Conservation (phyloP, 1,140 invertebrate species). For the Saccostrea echinata region DNA sequence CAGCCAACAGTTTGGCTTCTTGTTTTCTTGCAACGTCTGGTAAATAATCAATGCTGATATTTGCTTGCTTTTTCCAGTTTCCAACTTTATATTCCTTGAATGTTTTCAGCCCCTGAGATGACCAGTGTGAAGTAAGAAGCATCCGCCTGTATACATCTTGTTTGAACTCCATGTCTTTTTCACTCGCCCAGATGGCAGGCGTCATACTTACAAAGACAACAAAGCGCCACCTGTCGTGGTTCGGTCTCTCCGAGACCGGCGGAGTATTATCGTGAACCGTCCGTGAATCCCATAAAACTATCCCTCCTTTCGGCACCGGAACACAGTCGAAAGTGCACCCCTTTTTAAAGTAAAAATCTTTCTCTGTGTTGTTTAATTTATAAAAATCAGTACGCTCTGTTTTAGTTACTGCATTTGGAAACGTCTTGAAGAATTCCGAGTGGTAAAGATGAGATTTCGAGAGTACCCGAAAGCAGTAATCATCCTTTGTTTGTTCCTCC, state of each 20-base stretch:
- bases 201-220: slow-evolving; percentile 74
- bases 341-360: slow-evolving; percentile 59
- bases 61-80: slow-evolving; percentile 39
- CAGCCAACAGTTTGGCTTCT: slow-evolving; percentile 60
- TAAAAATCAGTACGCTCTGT: slow-evolving; percentile 53
- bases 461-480: slow-evolving; percentile 66
- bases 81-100: slow-evolving; percentile 59
- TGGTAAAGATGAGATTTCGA: slow-evolving; percentile 62
- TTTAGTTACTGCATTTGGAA: slow-evolving; percentile 49
- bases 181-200: slow-evolving; percentile 68
- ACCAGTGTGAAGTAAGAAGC: slow-evolving; percentile 70
- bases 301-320: slow-evolving; percentile 72
- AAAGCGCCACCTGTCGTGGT: slow-evolving; percentile 71
- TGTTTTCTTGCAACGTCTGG: slow-evolving; percentile 56
- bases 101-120: slow-evolving; percentile 62
- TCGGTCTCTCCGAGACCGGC: slow-evolving; percentile 58
- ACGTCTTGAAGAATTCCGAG: slow-evolving; percentile 59
- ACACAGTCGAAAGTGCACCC: slow-evolving; percentile 62
- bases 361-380: slow-evolving; percentile 47
- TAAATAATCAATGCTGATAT: slow-evolving; percentile 47
- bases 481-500: slow-evolving; percentile 64
- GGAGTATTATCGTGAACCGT: slow-evolving; percentile 67
- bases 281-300: slow-evolving; percentile 74
- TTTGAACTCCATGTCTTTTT: slow-evolving; percentile 60
- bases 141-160: slow-evolving; percentile 64